These are phyloP conservation scores for Gouania willdenowi DNA, from an alignment of 2,797 vertebrate genomes.

Conservation along the genomic window DNA sequence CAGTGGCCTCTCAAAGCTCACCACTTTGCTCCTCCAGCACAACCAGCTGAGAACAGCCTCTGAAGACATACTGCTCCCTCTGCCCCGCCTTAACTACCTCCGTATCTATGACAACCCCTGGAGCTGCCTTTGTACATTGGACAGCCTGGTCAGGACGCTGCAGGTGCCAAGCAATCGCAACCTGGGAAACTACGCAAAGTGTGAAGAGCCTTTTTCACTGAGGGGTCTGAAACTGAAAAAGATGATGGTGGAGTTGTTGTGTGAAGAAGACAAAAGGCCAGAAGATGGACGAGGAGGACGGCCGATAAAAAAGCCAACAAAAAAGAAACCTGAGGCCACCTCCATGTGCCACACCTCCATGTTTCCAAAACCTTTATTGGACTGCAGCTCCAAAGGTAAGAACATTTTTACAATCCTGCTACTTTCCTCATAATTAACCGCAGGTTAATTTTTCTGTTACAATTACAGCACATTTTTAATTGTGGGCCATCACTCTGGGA, in stretches of 20 bases:
- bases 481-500: too few relatives aligned
- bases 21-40: constrained; percentile 91
- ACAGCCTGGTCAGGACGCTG: constrained; percentile 85
- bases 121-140: constrained; percentile 86
- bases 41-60: constrained; percentile 82
- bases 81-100: constrained; percentile 84
- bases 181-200: constrained; percentile 90
- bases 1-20: constrained; percentile 84
- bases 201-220: constrained; percentile 74
- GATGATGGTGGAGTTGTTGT: constrained; percentile 78
- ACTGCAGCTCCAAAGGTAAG: constrained; percentile 89
- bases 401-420: neutral
- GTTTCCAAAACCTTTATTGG: constrained; percentile 83
- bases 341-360: constrained; percentile 85
- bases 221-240: constrained; percentile 84
- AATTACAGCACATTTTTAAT: too few relatives aligned
- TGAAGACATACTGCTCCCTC: constrained; percentile 86
- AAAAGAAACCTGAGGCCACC: constrained; percentile 73
- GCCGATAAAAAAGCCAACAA: constrained; percentile 10
- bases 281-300: constrained; percentile 11
- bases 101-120: constrained; percentile 96
- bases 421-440: too few relatives aligned
- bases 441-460: too few relatives aligned
- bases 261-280: constrained; percentile 55
- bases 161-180: constrained; percentile 91